A percentile compares a stretch with the other conserved stretches of the same genome.
Conservation (phyloP, 1,140 invertebrate species). For the Trypoxylus dichotomus region DNA sequence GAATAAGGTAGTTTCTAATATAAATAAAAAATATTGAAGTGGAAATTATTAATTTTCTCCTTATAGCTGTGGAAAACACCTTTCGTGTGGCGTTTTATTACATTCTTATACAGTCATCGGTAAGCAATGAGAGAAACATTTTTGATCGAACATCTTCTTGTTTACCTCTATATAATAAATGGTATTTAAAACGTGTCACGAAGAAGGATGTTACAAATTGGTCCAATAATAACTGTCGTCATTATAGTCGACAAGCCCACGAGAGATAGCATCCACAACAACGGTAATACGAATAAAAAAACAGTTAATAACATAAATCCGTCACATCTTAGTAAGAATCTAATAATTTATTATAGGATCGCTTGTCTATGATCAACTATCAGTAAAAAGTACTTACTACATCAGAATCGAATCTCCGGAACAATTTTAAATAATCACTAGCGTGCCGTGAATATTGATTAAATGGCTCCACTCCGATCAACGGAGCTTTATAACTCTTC, state of each 20-base stretch:
- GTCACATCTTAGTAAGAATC: background rate
- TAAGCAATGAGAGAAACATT: too few relatives aligned
- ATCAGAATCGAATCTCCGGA: slow-evolving; percentile 10
- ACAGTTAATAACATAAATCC: background rate
- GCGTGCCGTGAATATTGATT: slow-evolving; percentile 29
- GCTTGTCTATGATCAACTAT: background rate
- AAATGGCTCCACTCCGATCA: background rate
- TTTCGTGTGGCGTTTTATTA: too few relatives aligned
- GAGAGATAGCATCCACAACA: background rate
- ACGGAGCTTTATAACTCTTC: background rate
- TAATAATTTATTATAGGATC: background rate
- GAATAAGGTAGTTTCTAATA: too few relatives aligned
- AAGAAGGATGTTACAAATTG: background rate
- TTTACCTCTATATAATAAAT: too few relatives aligned
- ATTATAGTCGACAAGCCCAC: background rate
- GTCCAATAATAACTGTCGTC: background rate
- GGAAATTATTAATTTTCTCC: too few relatives aligned
- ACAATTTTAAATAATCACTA: slow-evolving; percentile 21
- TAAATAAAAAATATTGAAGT: too few relatives aligned
- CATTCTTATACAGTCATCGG: too few relatives aligned
- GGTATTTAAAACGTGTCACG: too few relatives aligned
- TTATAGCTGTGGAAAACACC: too few relatives aligned
- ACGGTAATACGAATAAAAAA: background rate
- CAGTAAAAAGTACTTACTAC: background rate
- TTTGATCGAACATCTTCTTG: too few relatives aligned